Conservation (phyloP, 2,797 vertebrate genomes). For the Melanotaenia parkinsoni region DNA sequence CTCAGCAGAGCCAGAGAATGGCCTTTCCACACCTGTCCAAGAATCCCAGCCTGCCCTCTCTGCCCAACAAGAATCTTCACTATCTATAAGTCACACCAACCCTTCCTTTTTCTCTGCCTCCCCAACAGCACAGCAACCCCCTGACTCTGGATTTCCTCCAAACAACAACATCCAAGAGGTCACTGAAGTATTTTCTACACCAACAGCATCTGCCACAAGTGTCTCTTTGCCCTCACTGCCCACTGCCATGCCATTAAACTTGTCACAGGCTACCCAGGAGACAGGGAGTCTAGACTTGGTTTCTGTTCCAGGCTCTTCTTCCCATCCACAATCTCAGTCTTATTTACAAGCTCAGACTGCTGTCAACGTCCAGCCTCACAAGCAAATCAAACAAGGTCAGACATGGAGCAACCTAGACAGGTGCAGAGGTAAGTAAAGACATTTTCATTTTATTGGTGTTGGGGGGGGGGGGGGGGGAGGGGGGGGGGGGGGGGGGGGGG, state of each 20-base stretch:
- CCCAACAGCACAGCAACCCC: constrained; percentile 29
- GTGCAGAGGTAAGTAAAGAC: constrained; percentile 69
- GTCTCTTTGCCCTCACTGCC: constrained; percentile 50
- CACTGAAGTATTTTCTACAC: constrained; percentile 39
- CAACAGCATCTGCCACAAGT: constrained; percentile 52
- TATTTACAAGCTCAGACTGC: constrained; percentile 32
- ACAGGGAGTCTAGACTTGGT: constrained; percentile 47
- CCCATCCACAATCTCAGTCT: constrained; percentile 32
- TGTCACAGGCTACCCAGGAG: constrained; percentile 75
- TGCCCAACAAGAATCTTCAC: constrained; percentile 43
- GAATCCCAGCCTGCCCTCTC: constrained; percentile 77
- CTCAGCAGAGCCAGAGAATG: constrained; percentile 64
- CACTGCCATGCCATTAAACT: constrained; percentile 40
- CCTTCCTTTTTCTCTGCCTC: constrained; percentile 32
- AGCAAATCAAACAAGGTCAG: constrained; percentile 56
- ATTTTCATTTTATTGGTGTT: background rate
- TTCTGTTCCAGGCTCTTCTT: constrained; percentile 55
- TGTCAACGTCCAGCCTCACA: constrained; percentile 48
- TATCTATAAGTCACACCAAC: constrained; percentile 22
- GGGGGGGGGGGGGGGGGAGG: too few species aligned
- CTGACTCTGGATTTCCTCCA: constrained; percentile 30
- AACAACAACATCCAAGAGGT: constrained; percentile 45
- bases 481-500: too few species aligned
- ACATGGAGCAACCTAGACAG: constrained; percentile 60
- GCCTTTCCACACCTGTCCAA: constrained; percentile 81